phyloP scores from a whole-genome alignment of 2,888 invertebrate genomes.

The Hemistola chrysoprasaria region DNA sequence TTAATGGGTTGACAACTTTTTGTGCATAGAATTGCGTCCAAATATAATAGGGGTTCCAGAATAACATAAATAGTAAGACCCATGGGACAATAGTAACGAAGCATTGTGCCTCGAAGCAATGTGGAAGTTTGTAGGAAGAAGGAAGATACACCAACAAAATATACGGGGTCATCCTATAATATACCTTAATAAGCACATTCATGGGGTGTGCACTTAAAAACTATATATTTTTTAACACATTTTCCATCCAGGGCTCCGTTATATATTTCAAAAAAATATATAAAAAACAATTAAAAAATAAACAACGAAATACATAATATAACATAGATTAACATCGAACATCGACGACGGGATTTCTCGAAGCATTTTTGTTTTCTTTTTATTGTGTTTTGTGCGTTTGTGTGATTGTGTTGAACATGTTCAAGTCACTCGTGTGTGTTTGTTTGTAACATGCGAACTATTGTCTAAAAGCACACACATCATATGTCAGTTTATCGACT shows the following conservation, averaged over 20 bases:
- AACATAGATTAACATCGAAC: constrained; percentile 60
- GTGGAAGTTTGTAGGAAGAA: constrained; percentile 58
- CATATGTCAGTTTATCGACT: constrained; percentile 43
- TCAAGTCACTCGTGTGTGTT: constrained; percentile 53
- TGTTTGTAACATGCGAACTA: constrained; percentile 63
- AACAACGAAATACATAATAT: constrained; percentile 44
- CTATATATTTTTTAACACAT: constrained; percentile 44
- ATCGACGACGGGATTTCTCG: constrained; percentile 42
- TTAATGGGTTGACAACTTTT: no score
- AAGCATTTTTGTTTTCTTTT: constrained; percentile 35
- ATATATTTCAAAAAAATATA: constrained; percentile 45
- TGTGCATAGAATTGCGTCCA: constrained; percentile 51
- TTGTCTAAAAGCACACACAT: constrained; percentile 71
- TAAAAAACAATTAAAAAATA: constrained; percentile 38
- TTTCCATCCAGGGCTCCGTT: constrained; percentile 75
- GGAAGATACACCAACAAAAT: constrained; percentile 59
- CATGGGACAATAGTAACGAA: constrained; percentile 62
- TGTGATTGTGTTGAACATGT: constrained; percentile 42
- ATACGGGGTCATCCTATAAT: constrained; percentile 63
- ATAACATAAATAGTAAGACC: constrained; percentile 55
- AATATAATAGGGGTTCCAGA: constrained; percentile 52
- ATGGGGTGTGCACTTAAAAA: constrained; percentile 78
- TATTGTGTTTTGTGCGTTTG: constrained; percentile 46
- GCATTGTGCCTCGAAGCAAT: constrained; percentile 76
- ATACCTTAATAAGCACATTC: constrained; percentile 77